Evolutionary conservation across 2,888 invertebrate species (phyloP).

Genomic region (Zhuqinia jingwanae): DNA sequence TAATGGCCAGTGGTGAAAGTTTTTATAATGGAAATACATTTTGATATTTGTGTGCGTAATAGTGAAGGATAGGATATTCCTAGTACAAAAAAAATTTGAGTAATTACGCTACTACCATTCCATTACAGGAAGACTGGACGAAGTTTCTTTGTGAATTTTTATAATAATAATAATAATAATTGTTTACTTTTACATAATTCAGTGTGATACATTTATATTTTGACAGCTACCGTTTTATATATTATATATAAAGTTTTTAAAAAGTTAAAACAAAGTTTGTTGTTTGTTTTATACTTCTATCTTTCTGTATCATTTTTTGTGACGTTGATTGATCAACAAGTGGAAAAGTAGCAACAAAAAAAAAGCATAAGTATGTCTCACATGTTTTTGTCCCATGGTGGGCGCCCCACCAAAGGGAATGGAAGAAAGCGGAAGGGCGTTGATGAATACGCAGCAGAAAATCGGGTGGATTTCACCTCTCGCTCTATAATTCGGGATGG

Average conservation of each 20-base stretch:
- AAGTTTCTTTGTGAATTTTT: too few species aligned
- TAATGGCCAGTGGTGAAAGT: constrained; percentile 26
- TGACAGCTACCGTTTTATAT: background rate
- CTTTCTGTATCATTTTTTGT: background rate
- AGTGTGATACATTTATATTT: background rate
- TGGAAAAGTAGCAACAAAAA: background rate
- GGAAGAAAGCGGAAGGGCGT: constrained; percentile 79
- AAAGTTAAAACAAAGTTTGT: background rate
- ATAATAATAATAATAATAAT: too few species aligned
- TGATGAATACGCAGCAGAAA: constrained; percentile 79
- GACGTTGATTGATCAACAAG: constrained; percentile 43
- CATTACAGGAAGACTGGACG: constrained; percentile 7
- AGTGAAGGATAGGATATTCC: too few species aligned
- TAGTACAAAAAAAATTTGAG: too few species aligned
- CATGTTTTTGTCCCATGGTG: constrained; percentile 79
- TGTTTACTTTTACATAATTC: too few species aligned
- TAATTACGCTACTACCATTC: constrained; percentile 10
- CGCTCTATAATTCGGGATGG: constrained; percentile 79
- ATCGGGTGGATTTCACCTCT: constrained; percentile 79
- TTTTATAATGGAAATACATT: background rate
- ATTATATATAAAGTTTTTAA: background rate
- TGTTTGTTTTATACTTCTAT: background rate
- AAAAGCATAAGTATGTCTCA: constrained; percentile 49
- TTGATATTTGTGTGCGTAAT: background rate
- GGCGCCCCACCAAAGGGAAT: constrained; percentile 79